Percentiles rank a stretch among this genome's conserved stretches.
Evolutionary conservation across 2,888 invertebrate species (phyloP).

Genomic region (Cynaeus angustus): DNA sequence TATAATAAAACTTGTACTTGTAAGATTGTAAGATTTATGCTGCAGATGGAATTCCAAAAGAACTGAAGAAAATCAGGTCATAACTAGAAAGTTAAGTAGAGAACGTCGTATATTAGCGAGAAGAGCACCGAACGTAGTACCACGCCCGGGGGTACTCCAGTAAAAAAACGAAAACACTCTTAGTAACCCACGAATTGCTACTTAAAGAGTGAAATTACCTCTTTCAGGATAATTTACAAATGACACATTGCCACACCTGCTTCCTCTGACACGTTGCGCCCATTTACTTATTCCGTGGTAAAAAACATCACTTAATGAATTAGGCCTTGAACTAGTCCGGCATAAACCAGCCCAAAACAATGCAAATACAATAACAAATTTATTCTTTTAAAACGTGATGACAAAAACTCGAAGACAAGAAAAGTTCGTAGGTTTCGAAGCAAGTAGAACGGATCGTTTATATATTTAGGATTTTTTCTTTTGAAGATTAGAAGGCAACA

Average conservation of each 20-base stretch:
- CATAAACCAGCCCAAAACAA: constrained; percentile 5
- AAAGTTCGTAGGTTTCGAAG: too few relatives aligned
- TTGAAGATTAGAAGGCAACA: too few relatives aligned
- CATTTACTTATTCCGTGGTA: neutral
- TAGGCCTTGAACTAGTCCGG: constrained; percentile 17
- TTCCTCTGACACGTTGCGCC: neutral
- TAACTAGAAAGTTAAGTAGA: neutral
- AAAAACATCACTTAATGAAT: constrained; percentile 1
- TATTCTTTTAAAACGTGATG: constrained; percentile 5
- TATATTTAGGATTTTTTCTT: too few relatives aligned
- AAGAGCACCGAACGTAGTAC: too few relatives aligned
- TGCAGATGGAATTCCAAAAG: neutral
- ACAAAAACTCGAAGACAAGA: too few relatives aligned
- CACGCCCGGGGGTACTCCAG: too few relatives aligned
- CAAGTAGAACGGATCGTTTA: too few relatives aligned
- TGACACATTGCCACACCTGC: constrained; percentile 5
- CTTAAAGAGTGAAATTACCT: too few relatives aligned
- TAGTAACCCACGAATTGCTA: too few relatives aligned
- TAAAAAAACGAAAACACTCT: too few relatives aligned
- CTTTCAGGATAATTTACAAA: neutral
- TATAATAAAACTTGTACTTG: neutral
- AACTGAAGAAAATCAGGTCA: neutral
- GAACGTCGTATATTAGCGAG: too few relatives aligned
- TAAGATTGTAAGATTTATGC: neutral
- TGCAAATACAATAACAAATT: constrained; percentile 20